Percentiles rank a stretch among this genome's conserved stretches.
Evolutionary conservation across 2,797 vertebrate species (phyloP).

Genomic region (Limnodromus scolopaceus): DNA sequence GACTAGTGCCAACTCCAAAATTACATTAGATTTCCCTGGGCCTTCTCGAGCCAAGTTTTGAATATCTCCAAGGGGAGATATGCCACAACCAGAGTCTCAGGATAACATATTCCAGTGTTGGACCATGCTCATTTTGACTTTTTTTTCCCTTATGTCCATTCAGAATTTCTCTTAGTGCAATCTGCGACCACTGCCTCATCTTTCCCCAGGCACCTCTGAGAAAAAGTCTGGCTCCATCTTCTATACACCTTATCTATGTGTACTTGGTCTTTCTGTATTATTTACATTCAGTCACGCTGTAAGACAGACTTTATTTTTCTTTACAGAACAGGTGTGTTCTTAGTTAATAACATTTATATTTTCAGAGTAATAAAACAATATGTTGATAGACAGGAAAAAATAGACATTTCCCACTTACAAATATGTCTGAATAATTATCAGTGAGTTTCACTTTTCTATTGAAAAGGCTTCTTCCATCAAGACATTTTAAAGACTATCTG

Average conservation of each 20-base stretch:
- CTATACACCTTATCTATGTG: neutral
- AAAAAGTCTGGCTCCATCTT: neutral
- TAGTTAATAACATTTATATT: neutral
- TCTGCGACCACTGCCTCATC: neutral
- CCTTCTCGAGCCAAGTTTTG: neutral
- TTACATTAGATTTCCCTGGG: neutral
- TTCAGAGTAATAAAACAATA: neutral
- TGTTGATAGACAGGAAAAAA: neutral
- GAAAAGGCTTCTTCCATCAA: neutral
- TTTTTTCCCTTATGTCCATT: neutral
- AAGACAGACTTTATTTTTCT: neutral
- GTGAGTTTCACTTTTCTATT: neutral
- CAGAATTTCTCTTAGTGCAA: neutral
- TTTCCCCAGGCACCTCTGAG: neutral
- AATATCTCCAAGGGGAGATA: neutral
- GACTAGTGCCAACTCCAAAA: neutral
- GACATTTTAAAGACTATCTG: neutral
- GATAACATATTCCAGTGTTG: neutral
- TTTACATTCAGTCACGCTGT: neutral
- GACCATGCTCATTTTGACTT: neutral
- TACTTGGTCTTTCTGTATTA: neutral
- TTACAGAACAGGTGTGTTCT: neutral
- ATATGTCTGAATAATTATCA: neutral
- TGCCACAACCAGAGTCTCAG: neutral
- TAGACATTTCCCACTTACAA: neutral